Evolutionary conservation across 2,888 invertebrate species (phyloP), one percentile per base, ranked within the genome.

Genomic region (Rhyacophila evoluta): DNA sequence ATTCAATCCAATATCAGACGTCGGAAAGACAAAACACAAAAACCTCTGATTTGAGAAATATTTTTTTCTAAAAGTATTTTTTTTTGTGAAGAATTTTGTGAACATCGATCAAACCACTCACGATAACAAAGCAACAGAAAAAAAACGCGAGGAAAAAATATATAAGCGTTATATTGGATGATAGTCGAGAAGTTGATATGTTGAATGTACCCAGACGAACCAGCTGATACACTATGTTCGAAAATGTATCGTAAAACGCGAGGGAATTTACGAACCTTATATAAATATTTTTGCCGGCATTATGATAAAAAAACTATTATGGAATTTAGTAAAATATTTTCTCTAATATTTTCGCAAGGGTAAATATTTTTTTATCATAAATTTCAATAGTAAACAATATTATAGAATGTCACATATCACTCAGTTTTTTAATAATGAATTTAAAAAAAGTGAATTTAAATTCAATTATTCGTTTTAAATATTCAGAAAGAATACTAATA

Each of bases 131-230:
- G 55, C 55, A 55, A 55, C 55, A 55, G 1, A 55, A 41, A 55
- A 41, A 41, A 41, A 41, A 41, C 15, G 15, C 12, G 15, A 41
- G 41, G 15, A 41, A 55, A 55, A 55, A n/a, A n/a, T n/a, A 55
- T 25, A n/a, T 19, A 55, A 55, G 55, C 19, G 55, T 55, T 19
- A 55, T 55, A 55, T 55, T 55, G 55, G 25, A 55, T 55, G 55
- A 55, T 55, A 55, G 55, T 55, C 55, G 55, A 55, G 19, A 55
- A 55, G 55, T 55, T 55, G 55, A 55, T 55, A 55, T 55, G 55
- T 19, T 8, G 15, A 6, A 6, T 19, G 25, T 33, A 55, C 55
- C 55, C 19, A 55, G 15, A 10, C 10, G 10, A 10, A 55, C 19
- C 55, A 55, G 12, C 55, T 55, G 55, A 55, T 55, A 55, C 55